Evolutionary conservation across 2,797 vertebrate genomes (phyloP).

Genomic region (Sylvia borin): DNA sequence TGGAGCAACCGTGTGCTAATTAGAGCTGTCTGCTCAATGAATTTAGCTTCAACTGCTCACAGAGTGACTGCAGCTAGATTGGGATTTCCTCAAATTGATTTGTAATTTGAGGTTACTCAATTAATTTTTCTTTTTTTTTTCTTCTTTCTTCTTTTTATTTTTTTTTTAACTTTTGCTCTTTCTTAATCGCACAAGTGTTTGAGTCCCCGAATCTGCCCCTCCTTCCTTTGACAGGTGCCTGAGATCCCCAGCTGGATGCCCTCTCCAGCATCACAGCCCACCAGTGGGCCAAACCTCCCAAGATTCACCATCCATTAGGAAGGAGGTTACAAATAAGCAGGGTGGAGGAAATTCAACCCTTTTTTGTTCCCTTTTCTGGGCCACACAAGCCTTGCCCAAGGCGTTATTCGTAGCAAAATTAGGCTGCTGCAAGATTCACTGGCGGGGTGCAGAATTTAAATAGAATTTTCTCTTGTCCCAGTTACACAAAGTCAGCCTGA

Average conservation of each 20-base stretch:
- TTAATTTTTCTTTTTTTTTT: slow-evolving; percentile 15
- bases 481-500: slow-evolving; percentile 44
- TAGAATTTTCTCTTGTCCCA: slow-evolving; percentile 67
- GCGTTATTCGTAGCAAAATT: slow-evolving; percentile 52
- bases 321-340: slow-evolving; percentile 26
- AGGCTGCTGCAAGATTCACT: slow-evolving; percentile 59
- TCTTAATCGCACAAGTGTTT: background rate
- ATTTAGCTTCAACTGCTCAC: background rate
- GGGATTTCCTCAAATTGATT: slow-evolving; percentile 70
- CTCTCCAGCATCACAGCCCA: background rate
- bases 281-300: slow-evolving; percentile 3
- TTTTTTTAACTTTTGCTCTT: background rate
- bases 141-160: background rate
- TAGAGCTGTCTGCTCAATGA: slow-evolving; percentile 54
- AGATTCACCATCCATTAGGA: background rate
- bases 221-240: rapidly evolving
- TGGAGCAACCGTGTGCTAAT: background rate
- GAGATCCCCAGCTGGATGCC: rapidly evolving
- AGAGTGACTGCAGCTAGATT: slow-evolving; percentile 41
- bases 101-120: slow-evolving; percentile 72
- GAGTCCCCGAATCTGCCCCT: background rate
- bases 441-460: slow-evolving; percentile 47
- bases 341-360: slow-evolving; percentile 8
- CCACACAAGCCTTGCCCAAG: slow-evolving; percentile 66
- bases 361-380: slow-evolving; percentile 58